Conservation (phyloP, 2,797 vertebrate genomes). For the Protosalanx chinensis region DNA sequence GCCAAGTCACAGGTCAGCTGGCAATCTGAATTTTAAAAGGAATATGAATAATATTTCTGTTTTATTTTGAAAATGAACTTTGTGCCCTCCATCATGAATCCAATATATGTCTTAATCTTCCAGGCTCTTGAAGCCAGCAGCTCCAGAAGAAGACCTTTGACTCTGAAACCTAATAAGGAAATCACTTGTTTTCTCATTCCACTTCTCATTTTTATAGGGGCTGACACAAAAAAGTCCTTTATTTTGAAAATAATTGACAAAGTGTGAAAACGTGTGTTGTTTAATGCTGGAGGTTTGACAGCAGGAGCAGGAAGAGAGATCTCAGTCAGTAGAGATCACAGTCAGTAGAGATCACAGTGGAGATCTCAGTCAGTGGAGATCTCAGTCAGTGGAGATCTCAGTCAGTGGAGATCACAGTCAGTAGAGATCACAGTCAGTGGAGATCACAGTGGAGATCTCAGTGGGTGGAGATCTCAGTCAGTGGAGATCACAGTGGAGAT, state of each 20-base stretch:
- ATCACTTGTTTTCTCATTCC: slow-evolving; percentile 98
- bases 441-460: too few relatives aligned
- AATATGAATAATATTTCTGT: slow-evolving; percentile 99
- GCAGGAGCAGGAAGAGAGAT: slow-evolving; percentile 73
- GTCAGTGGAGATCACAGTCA: too few relatives aligned
- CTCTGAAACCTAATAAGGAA: slow-evolving; percentile 98
- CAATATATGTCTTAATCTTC: slow-evolving; percentile 99
- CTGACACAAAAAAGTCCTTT: slow-evolving; percentile 84
- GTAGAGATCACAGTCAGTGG: too few relatives aligned
- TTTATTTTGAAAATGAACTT: slow-evolving; percentile 99
- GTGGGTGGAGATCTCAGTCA: too few relatives aligned
- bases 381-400: not conserved
- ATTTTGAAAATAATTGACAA: slow-evolving; percentile 88
- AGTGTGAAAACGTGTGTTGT: slow-evolving; percentile 83
- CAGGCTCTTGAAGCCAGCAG: slow-evolving; percentile 94
- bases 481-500: too few relatives aligned
- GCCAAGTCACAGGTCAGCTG: slow-evolving; percentile 98
- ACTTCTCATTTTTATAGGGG: slow-evolving; percentile 81
- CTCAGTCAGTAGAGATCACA: slow-evolving; percentile 34
- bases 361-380: slow-evolving; percentile 19
- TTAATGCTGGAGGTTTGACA: slow-evolving; percentile 72
- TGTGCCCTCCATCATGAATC: slow-evolving; percentile 99
- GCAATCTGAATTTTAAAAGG: slow-evolving; percentile 99
- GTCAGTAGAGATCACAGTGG: not conserved
- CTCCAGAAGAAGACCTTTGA: slow-evolving; percentile 94